A percentile compares a stretch with the other conserved stretches of the same genome.
phyloP scores from a whole-genome alignment of 35 echinoderm and acorn worm species.

The Stichopus chloronotus region DNA sequence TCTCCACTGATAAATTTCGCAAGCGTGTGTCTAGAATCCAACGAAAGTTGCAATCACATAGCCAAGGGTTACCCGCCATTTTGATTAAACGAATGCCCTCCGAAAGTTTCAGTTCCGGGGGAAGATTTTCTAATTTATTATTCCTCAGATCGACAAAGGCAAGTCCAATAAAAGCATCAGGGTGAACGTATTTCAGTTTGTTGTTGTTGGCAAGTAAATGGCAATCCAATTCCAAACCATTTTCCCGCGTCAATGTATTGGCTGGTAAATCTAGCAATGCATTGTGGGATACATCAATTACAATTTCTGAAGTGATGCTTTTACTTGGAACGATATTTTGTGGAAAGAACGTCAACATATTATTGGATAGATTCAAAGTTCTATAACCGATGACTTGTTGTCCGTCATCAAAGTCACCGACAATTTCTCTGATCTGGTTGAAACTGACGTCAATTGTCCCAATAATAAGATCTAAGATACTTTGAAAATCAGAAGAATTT shows the following conservation, averaged over 20 bases:
- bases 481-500: constrained; percentile 35
- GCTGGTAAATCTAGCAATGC: constrained; percentile 7
- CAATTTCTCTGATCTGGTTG: neutral
- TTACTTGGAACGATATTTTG: neutral
- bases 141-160: constrained; percentile 46
- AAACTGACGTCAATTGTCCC: constrained; percentile 43
- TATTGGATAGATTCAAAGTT: constrained; percentile 42
- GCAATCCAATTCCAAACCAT: neutral
- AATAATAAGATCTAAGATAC: neutral
- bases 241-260: neutral
- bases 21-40: constrained; percentile 11
- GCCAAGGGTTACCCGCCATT: constrained; percentile 39
- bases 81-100: neutral
- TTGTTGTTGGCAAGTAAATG: neutral
- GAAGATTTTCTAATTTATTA: constrained; percentile 28
- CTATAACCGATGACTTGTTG: constrained; percentile 3
- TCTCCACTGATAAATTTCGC: neutral
- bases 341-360: constrained; percentile 37
- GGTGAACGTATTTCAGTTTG: neutral
- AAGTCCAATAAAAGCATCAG: constrained; percentile 1
- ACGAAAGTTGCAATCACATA: constrained; percentile 43
- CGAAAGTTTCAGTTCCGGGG: neutral
- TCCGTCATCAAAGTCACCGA: constrained; percentile 42
- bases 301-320: neutral
- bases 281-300: constrained; percentile 39